Evolutionary conservation across 2,113 vertebrate species (phyloP), one percentile per base, ranked within the genome.

Genomic region (Pardalotus punctatus): DNA sequence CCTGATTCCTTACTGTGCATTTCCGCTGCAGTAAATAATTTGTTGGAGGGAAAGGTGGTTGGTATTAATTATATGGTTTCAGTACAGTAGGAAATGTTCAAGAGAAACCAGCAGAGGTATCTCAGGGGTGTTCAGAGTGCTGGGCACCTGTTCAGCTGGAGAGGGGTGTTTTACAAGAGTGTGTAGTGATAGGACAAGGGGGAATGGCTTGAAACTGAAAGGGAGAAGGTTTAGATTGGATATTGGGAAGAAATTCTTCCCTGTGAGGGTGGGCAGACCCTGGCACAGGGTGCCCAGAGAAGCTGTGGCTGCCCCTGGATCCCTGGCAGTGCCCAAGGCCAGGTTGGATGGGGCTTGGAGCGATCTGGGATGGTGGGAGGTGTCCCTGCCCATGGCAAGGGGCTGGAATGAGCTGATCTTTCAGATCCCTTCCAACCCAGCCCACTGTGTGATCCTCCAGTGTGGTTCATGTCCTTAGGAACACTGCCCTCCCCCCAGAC

Each of bases 291-390:
- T 66, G 2, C 33, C 51, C 27, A 43, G 31, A 65, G 67, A 3
- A 65, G 51, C 43, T 72, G 50, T 36, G 40, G 64, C 24, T 87
- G 47, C 29, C 8, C 15, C 29, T 45, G 45, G 45, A 47, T n/a
- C 24, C 28, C 40, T 78, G 66, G 58, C 8, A 57, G 31, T 36
- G 67, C 11, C 1, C 50, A 5, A 36, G 58, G 27, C 31, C 24
- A 15, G 21, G 35, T 0, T 81, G 43, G 66, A 35, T 1, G 0
- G 50, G 29, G 14, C 57, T 64, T 2, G 2, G 66, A 88, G 22
- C 35, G 33, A 3, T 18, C 31, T 57, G 66, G 17, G 0, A 0
- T 11, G 19, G 17, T 42, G 25, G 21, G 42, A 80, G 17, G 3
- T 42, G 14, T 65, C 27, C 17, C 14, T 64, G 50, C 36, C 31